Evolutionary conservation across 2,113 vertebrate genomes (phyloP), one percentile per base, ranked within the genome.

Genomic region (Mesembrinibis cayennensis): DNA sequence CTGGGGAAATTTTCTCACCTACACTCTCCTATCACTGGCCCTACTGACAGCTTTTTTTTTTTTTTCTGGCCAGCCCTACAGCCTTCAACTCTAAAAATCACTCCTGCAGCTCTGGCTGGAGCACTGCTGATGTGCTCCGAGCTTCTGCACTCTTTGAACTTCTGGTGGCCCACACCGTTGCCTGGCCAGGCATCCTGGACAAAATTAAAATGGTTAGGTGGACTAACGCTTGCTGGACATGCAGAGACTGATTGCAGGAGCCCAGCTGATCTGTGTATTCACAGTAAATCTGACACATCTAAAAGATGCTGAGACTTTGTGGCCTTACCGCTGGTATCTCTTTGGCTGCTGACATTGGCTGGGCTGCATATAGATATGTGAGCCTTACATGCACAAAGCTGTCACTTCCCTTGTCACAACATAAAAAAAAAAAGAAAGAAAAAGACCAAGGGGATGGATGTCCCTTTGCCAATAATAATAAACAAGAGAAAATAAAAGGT

Each of bases 281-380:
- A 6, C 59, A 52, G 40, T 29, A 82, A 56, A 92, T 79, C 2
- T 71, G 50, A 32, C 26, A 23, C 1, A 0, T 42, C 59, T 88
- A 19, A n/a, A 66, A 62, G 40, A 20, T 23, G 23, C 40, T 78
- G 65, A 82, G 65, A 40, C 49, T 71, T 82, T 4, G 7, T 10
- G 30, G 30, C 36, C 36, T n/a, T 30, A 25, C 27, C 2, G 3
- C 5, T 29, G 7, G 40, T 30, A 12, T 40, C 40, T 40, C 40
- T 87, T 26, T 63, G 38, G 38, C 52, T 66, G 58, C 38, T 47
- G 52, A 10, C 15, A 5, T 44, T 50, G 52, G 18, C n/a, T 44
- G n/a, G 47, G 34, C 32, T 77, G 16, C 1, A 0, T 38, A 16
- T 7, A 42, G 62, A 40, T 6, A 2, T 2, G 6, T 18, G 27